Evolutionary conservation across 1,140 invertebrate genomes (phyloP).

Genomic region (Nylanderia fulva): DNA sequence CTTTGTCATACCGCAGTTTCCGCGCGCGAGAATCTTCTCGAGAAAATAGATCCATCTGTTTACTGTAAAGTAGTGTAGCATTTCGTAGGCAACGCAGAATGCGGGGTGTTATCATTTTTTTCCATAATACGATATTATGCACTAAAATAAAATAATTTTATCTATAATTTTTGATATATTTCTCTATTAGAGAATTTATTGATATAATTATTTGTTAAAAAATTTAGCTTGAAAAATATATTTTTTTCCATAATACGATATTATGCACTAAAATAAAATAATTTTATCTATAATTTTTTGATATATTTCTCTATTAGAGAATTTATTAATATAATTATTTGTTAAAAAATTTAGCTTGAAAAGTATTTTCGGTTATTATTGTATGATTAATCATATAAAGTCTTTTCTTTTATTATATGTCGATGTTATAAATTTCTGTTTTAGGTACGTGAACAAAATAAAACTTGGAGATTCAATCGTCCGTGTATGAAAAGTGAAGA

Average conservation of each 20-base stretch:
- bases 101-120: not conserved
- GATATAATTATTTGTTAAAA: no score
- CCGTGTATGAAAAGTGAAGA: constrained; percentile 11
- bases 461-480: not conserved
- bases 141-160: constrained; percentile 21
- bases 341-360: no score
- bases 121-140: not conserved
- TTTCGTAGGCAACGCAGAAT: not conserved
- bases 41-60: constrained; percentile 61
- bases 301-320: not conserved
- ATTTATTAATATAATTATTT: no score
- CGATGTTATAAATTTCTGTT: constrained; percentile 53
- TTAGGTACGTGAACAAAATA: constrained; percentile 51
- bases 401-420: not conserved
- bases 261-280: constrained; percentile 1
- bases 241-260: not conserved
- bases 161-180: not conserved
- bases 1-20: constrained; percentile 56
- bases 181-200: no score
- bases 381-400: not conserved
- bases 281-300: constrained; percentile 15
- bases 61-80: constrained; percentile 39
- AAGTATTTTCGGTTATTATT: not conserved
- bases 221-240: no score
- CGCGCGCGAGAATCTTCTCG: constrained; percentile 39